Conservation (phyloP, 64 coral and sea anemone genomes). For the Dendrophyllia cribrosa region DNA sequence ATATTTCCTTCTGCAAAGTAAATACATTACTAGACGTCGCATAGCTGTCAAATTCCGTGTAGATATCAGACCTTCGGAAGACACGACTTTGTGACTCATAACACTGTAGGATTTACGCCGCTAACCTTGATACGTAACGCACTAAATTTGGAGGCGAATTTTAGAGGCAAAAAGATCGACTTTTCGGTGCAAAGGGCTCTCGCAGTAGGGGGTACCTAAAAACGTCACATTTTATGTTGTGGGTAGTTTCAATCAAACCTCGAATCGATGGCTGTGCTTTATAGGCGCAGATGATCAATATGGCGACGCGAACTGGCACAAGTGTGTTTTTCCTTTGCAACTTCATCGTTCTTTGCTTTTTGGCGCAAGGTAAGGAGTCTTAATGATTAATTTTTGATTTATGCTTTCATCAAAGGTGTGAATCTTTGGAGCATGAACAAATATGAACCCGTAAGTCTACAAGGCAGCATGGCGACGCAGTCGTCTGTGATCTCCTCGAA, state of each 20-base stretch:
- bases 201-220: slow-evolving; percentile 20
- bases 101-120: background rate
- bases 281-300: slow-evolving; percentile 28
- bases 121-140: no score
- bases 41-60: slow-evolving; percentile 37
- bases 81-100: background rate
- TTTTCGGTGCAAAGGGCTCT: background rate
- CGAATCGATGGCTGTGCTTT: background rate
- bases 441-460: background rate
- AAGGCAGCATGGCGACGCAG: background rate
- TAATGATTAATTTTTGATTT: slow-evolving; percentile 59
- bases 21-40: background rate
- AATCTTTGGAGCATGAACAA: slow-evolving; percentile 35
- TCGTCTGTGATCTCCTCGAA: background rate
- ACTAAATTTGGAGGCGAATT: background rate
- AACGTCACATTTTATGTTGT: slow-evolving; percentile 35
- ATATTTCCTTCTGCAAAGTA: slow-evolving; percentile 25
- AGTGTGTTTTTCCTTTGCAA: background rate
- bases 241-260: background rate
- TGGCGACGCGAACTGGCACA: background rate
- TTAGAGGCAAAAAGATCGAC: background rate
- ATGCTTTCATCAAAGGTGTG: slow-evolving; percentile 57
- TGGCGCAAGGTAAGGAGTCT: slow-evolving; percentile 29
- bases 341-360: slow-evolving; percentile 10
- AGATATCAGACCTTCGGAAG: background rate